A percentile compares a stretch with the other conserved stretches of the same genome.
phyloP scores from a whole-genome alignment of 2,113 vertebrate species.

The Podiceps cristatus region DNA sequence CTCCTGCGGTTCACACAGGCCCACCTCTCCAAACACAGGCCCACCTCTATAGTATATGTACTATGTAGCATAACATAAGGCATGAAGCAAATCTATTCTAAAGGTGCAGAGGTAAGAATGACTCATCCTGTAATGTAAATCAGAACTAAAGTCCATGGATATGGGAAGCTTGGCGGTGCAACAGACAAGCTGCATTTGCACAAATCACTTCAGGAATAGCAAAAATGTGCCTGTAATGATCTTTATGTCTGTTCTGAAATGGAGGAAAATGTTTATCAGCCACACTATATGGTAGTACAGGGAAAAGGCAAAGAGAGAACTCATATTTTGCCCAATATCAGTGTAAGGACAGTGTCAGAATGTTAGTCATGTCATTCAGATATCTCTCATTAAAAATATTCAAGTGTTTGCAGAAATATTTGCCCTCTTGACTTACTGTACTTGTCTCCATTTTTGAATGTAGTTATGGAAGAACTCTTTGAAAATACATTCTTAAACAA shows the following conservation, averaged over 20 bases:
- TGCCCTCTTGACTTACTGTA: neutral
- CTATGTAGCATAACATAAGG: neutral
- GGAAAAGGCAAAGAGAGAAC: neutral
- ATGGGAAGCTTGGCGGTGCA: fast-evolving
- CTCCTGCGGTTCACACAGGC: no score
- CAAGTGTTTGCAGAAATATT: neutral
- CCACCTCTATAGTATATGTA: neutral
- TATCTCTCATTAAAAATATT: neutral
- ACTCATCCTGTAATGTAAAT: neutral
- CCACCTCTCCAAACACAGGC: no score
- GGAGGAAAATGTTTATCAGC: neutral
- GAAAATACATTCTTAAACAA: neutral
- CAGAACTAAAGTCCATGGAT: neutral
- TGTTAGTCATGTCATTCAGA: neutral
- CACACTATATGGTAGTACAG: neutral
- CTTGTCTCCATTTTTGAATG: neutral
- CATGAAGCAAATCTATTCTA: neutral
- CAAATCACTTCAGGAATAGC: neutral
- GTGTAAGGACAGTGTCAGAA: neutral
- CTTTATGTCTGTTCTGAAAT: neutral
- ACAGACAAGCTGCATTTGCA: neutral
- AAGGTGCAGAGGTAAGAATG: neutral
- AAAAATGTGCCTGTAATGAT: neutral
- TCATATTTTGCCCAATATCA: neutral
- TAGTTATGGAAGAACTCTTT: neutral